Percentiles rank a stretch among this genome's conserved stretches.
Conservation (phyloP, 2,888 invertebrate genomes). For the Drosophila vallismaia region DNA sequence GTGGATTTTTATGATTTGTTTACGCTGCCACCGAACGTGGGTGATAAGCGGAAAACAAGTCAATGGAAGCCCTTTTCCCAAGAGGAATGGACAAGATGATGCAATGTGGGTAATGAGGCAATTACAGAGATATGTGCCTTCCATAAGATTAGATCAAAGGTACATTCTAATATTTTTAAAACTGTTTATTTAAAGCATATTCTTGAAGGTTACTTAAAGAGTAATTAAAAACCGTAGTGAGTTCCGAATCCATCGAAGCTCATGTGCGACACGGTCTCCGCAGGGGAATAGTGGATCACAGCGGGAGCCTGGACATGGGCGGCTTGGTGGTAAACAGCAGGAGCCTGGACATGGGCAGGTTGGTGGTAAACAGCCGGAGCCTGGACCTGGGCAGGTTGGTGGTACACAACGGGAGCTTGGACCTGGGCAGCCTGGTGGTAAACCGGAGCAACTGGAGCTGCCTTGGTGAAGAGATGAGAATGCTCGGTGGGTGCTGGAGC, state of each 20-base stretch:
- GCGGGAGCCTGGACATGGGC: slow-evolving; percentile 14
- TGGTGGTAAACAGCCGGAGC: slow-evolving; percentile 50
- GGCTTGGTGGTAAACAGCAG: slow-evolving; percentile 36
- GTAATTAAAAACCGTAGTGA: slow-evolving; percentile 86
- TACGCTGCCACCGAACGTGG: slow-evolving; percentile 60
- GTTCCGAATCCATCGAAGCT: slow-evolving; percentile 87
- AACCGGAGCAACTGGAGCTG: slow-evolving; percentile 61
- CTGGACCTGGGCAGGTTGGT: slow-evolving; percentile 37
- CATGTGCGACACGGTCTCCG: slow-evolving; percentile 87
- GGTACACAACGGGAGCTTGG: slow-evolving; percentile 68
- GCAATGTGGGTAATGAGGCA: slow-evolving; percentile 2
- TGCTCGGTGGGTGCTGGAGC: slow-evolving; percentile 79
- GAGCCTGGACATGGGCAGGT: slow-evolving; percentile 12
- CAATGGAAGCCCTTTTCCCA: slow-evolving; percentile 1
- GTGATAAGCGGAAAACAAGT: slow-evolving; percentile 31
- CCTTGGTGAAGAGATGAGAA: slow-evolving; percentile 70
- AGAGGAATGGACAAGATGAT: neutral
- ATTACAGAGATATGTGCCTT: slow-evolving; percentile 5
- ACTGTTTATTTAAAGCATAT: neutral
- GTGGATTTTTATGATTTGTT: slow-evolving; percentile 79
- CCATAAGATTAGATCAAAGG: neutral
- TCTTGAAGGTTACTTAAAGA: neutral
- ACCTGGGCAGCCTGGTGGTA: slow-evolving; percentile 42
- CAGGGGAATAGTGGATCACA: slow-evolving; percentile 84
- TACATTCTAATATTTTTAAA: neutral